Percentiles rank a stretch among this genome's conserved stretches.
Conservation (phyloP, 2,113 vertebrate species). For the Tretioscincus oriximinensis region DNA sequence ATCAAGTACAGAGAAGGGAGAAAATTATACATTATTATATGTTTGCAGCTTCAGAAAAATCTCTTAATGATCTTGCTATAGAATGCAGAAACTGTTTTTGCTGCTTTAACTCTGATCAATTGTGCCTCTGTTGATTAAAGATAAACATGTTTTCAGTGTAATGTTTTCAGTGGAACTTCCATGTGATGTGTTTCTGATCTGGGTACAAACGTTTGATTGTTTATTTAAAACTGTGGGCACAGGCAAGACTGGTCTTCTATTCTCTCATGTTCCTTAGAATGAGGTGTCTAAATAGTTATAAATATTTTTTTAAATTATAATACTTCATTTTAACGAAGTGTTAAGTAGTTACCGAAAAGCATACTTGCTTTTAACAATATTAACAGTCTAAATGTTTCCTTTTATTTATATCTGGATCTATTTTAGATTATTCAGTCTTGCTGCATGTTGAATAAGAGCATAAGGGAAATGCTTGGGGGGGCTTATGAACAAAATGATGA, state of each 20-base stretch:
- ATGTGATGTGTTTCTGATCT: constrained; percentile 1
- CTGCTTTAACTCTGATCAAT: constrained; percentile 1
- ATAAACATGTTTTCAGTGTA: not conserved
- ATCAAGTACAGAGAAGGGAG: too few relatives aligned
- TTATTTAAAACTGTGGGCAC: not conserved
- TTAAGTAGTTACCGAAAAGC: constrained; percentile 51
- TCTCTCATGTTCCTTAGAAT: not conserved
- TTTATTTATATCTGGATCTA: constrained; percentile 27
- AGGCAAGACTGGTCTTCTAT: constrained; percentile 36
- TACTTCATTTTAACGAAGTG: constrained; percentile 10
- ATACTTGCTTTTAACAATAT: constrained; percentile 46
- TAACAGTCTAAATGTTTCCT: constrained; percentile 38
- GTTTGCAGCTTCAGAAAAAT: not conserved
- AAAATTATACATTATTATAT: not conserved
- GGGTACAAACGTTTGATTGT: not conserved
- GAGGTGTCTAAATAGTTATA: constrained; percentile 22
- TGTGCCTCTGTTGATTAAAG: not conserved
- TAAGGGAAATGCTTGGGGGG: constrained; percentile 70
- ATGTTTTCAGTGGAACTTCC: constrained; percentile 19
- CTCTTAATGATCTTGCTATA: not conserved
- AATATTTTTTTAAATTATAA: not conserved
- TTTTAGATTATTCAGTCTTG: constrained; percentile 44
- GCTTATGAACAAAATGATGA: constrained; percentile 65
- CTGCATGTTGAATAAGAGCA: constrained; percentile 69
- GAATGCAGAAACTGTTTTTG: constrained; percentile 2